Evolutionary conservation across 2,113 vertebrate species (phyloP), one percentile per base, ranked within the genome.

Genomic region (Daboia siamensis): DNA sequence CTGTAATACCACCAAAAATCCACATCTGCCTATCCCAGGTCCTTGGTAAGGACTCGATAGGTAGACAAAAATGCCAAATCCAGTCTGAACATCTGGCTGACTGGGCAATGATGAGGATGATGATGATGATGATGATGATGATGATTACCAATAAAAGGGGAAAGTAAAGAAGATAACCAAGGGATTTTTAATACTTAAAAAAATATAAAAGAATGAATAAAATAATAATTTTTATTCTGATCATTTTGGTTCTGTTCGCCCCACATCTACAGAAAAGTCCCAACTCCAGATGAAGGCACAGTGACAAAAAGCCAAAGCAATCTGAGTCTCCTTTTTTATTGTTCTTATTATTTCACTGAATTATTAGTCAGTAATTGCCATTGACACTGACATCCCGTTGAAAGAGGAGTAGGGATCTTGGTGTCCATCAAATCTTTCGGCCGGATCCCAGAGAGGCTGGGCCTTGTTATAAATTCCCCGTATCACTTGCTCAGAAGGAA

Each of bases 381-480:
- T 91, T 88, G 57, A 88, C 52, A 90, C 80, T 88, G 91, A 24
- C 13, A 21, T 48, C 24, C n/a, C 8, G 51, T 69, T 0, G 15
- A 55, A 93, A 90, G 11, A 24, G 29, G 4, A 20, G 12, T 48
- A 24, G 51, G 69, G n/a, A 21, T 89, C 39, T 85, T 20, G 39
- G 7, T 48, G 88, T 11, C 1, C 20, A 20, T 94, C 33, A 87
- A 15, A 5, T 54, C 12, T 59, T 94, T 87, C 29, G 17, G 24
- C 51, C 93, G 86, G 11, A 90, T 64, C 74, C 46, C 2, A 1
- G 69, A 90, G 46, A 91, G 85, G 17, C 24, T 1, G 87, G 61
- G 56, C 33, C 51, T 90, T 1, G 69, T 90, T 90, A 93, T 94
- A 93, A 74, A 91, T 92, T 56, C 64, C 86, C 80, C 87, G 85